Percentiles rank a stretch among this genome's conserved stretches.
Conservation (phyloP, 92 coral and sea anemone genomes). For the Epizoanthus illoricatus region DNA sequence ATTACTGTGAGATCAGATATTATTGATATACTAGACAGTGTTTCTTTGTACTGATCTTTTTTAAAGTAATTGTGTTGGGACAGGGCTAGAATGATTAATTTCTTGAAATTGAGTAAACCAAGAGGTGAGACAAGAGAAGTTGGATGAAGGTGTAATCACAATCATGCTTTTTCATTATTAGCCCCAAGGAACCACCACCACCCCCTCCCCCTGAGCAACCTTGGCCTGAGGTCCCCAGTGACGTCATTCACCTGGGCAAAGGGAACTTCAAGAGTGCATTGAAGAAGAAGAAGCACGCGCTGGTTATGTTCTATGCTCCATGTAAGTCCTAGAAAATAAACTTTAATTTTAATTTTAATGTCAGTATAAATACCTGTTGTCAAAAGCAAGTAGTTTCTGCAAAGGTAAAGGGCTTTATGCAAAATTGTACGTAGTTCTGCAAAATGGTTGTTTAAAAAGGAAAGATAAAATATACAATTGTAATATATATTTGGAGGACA, state of each 20-base stretch:
- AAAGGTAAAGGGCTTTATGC: no score
- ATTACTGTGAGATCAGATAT: no score
- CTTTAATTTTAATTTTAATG: not conserved
- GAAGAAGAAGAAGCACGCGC: conserved; percentile 95
- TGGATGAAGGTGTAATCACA: not conserved
- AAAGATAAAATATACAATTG: not conserved
- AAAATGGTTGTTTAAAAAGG: no score
- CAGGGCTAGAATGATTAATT: no score
- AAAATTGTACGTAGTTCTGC: no score
- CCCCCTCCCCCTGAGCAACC: conserved; percentile 97
- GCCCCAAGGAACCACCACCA: conserved; percentile 99
- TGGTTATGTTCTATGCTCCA: conserved; percentile 99
- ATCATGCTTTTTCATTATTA: conserved; percentile 13
- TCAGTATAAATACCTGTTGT: no score
- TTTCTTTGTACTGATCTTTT: no score
- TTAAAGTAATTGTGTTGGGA: no score
- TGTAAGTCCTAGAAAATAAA: conserved; percentile 60
- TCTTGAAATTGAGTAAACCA: no score
- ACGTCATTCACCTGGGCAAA: conserved; percentile 78
- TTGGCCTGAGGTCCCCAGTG: conserved; percentile 87
- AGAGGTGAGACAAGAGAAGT: not conserved
- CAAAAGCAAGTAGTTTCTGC: no score
- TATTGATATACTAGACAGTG: no score
- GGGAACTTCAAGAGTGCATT: conserved; percentile 77
- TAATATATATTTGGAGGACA: not conserved